Evolutionary conservation across 2,113 vertebrate species (phyloP).

Genomic region (Eubucco bourcierii): DNA sequence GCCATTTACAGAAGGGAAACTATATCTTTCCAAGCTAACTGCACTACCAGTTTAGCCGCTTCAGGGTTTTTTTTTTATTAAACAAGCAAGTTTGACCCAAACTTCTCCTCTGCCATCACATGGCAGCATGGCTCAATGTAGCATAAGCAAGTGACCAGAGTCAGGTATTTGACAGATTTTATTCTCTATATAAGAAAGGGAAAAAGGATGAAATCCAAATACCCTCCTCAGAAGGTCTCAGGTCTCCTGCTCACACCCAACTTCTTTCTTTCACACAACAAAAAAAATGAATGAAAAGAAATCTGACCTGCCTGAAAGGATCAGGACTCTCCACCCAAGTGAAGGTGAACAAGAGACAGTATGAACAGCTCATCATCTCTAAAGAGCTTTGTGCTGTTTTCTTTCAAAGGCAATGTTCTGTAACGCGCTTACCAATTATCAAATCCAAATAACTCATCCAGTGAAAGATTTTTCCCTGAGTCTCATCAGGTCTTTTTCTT

Average conservation of each 20-base stretch:
- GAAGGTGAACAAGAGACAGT: neutral
- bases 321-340: neutral
- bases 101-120: neutral
- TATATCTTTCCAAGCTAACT: neutral
- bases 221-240: neutral
- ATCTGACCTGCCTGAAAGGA: neutral
- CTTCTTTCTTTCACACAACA: neutral
- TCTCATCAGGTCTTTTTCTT: neutral
- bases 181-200: neutral
- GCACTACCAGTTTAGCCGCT: neutral
- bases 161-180: neutral
- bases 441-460: neutral
- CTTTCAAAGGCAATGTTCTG: slow-evolving; percentile 11
- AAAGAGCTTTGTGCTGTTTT: neutral
- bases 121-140: neutral
- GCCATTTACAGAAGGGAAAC: neutral
- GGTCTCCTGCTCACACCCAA: neutral
- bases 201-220: neutral
- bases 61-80: neutral
- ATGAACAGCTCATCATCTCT: neutral
- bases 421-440: neutral
- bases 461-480: neutral
- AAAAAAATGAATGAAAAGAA: neutral
- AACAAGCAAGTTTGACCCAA: neutral
- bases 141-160: neutral